These are phyloP conservation scores for Darevskia mixta DNA, from an alignment of 2,797 vertebrate genomes.

Conservation along the genomic window DNA sequence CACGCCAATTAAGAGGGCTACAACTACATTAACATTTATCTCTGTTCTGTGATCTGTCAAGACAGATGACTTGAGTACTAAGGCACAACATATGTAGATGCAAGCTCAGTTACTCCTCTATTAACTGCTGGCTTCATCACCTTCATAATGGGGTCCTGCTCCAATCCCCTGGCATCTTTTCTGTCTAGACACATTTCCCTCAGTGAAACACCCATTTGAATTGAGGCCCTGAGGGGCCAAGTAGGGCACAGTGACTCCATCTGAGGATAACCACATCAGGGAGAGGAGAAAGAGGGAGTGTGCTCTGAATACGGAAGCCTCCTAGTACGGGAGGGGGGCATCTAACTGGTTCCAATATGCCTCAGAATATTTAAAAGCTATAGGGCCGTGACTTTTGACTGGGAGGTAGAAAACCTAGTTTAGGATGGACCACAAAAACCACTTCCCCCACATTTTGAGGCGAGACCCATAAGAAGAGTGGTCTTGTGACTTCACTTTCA, in stretches of 20 bases:
- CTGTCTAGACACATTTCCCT: background rate
- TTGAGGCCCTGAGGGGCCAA: background rate
- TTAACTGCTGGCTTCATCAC: background rate
- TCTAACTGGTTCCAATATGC: background rate
- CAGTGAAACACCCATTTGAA: background rate
- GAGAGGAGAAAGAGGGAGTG: background rate
- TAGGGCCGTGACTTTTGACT: background rate
- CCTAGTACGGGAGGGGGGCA: background rate
- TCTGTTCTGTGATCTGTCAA: background rate
- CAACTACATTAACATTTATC: background rate
- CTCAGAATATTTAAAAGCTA: background rate
- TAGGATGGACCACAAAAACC: background rate
- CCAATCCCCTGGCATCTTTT: background rate
- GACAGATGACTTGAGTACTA: background rate
- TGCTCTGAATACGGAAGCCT: background rate
- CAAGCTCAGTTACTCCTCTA: background rate
- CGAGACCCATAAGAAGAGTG: background rate
- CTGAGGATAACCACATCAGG: background rate
- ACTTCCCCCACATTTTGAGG: no score
- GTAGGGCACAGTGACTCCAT: background rate
- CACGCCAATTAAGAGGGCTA: background rate
- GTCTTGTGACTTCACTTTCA: background rate
- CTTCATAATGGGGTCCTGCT: background rate
- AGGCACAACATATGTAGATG: background rate
- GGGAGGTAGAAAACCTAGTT: background rate